Evolutionary conservation across 2,888 invertebrate species (phyloP).

Genomic region (Pocota personata): DNA sequence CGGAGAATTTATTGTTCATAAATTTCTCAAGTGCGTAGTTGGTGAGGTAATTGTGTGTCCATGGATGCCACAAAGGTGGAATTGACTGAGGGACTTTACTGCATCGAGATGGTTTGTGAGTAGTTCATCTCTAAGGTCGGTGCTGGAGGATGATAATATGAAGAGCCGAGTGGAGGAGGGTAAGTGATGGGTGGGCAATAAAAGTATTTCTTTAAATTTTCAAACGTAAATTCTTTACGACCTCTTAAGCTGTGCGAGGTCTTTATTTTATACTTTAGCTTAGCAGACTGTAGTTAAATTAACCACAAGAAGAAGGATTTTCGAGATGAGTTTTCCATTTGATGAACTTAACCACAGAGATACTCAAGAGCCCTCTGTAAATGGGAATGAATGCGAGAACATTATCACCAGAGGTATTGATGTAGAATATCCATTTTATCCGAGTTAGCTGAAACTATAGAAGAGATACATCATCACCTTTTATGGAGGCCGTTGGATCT

Average conservation of each 20-base stretch:
- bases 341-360: not conserved
- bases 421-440: no score
- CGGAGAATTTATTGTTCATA: conserved; percentile 62
- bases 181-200: not conserved
- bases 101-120: not conserved
- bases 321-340: not conserved
- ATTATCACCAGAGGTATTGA: no score
- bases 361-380: no score
- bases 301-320: not conserved
- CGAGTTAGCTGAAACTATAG: no score
- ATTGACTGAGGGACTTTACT: conserved; percentile 39
- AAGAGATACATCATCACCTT: no score
- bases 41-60: conserved; percentile 55
- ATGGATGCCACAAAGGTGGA: conserved; percentile 57
- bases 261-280: not conserved
- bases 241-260: not conserved
- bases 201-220: conserved; percentile 33
- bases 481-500: no score
- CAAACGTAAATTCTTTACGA: conserved; percentile 22
- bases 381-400: no score
- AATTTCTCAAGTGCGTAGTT: conserved; percentile 62
- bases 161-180: not conserved
- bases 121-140: not conserved
- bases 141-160: no score
- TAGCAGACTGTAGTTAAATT: not conserved